Conservation (phyloP, 2,113 vertebrate species). For the Neotoma lepida region DNA sequence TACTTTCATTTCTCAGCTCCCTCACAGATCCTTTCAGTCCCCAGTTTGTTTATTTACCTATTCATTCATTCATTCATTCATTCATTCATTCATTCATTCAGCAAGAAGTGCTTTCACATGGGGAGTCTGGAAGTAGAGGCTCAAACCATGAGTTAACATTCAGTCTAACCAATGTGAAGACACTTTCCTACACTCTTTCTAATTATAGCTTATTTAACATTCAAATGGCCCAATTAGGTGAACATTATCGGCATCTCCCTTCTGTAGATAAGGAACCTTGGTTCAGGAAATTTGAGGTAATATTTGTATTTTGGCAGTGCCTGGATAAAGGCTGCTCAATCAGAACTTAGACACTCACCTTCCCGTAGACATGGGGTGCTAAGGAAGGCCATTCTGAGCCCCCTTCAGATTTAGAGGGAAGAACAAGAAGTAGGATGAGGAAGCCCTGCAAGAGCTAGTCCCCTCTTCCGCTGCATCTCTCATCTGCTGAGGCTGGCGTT, state of each 20-base stretch:
- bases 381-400: not conserved
- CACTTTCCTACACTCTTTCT: not conserved
- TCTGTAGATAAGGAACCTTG: not conserved
- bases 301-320: not conserved
- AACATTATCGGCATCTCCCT: not conserved
- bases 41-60: not conserved
- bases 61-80: not conserved
- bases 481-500: not conserved
- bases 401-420: not conserved
- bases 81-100: not conserved
- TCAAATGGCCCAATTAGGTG: not conserved
- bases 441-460: not conserved
- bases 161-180: not conserved
- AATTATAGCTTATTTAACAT: slow-evolving; percentile 48
- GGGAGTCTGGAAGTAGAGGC: not conserved
- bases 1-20: not conserved
- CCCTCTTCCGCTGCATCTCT: not conserved
- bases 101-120: not conserved
- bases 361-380: not conserved
- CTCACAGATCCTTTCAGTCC: not conserved
- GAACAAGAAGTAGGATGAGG: not conserved
- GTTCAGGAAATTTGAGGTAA: not conserved
- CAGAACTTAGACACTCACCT: not conserved
- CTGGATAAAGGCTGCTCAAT: not conserved
- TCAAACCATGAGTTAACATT: not conserved